Conservation (phyloP, 2,797 vertebrate genomes). For the Chromobotia macracanthus region DNA sequence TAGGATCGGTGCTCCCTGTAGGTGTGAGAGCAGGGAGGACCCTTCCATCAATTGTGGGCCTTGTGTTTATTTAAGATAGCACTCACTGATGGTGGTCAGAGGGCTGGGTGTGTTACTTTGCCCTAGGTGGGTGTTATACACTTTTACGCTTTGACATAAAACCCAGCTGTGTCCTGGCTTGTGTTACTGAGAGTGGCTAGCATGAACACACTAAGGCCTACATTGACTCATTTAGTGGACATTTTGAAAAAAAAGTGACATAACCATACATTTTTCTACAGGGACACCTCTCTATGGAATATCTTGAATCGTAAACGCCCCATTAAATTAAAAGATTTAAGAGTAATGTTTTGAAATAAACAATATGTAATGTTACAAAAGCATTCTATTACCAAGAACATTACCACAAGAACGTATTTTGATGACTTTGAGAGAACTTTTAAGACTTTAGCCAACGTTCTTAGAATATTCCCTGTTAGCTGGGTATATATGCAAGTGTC, state of each 20-base stretch:
- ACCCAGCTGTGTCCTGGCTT: conserved; percentile 22
- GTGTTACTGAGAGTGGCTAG: background rate
- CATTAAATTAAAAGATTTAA: too few species aligned
- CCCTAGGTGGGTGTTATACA: conserved; percentile 23
- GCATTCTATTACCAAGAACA: too few species aligned
- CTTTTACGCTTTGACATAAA: conserved; percentile 27
- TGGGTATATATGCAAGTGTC: too few species aligned
- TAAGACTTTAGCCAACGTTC: too few species aligned
- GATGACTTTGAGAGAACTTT: too few species aligned
- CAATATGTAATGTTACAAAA: too few species aligned
- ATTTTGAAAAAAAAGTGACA: background rate
- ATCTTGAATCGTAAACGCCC: background rate
- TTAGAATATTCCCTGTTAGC: too few species aligned
- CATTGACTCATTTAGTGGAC: background rate
- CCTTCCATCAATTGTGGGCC: conserved; percentile 72
- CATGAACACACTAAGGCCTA: background rate
- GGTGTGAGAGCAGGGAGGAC: conserved; percentile 59
- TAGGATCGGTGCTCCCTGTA: conserved; percentile 44
- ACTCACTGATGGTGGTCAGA: conserved; percentile 58
- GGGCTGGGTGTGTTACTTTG: conserved; percentile 55
- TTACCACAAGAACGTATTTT: too few species aligned
- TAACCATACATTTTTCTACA: background rate
- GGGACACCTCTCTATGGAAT: background rate
- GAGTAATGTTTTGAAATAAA: too few species aligned
- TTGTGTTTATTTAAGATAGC: conserved; percentile 71